Percentiles rank a stretch among this genome's conserved stretches.
Evolutionary conservation across 2,888 invertebrate genomes (phyloP).

Genomic region (Bhutanitis thaidina): DNA sequence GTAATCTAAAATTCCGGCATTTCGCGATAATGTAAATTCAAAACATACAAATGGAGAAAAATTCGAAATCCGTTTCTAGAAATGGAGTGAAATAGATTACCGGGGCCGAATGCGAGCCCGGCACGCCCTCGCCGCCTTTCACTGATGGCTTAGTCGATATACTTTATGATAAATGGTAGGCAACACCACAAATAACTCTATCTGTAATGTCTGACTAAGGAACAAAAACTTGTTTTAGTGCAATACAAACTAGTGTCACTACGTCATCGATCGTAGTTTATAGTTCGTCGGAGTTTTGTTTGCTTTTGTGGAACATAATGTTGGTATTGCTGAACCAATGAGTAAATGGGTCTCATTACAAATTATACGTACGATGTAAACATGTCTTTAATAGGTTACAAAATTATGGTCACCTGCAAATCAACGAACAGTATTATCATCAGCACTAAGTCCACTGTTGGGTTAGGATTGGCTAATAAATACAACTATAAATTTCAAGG

Average conservation of each 20-base stretch:
- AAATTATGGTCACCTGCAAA: too few relatives aligned
- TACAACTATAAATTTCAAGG: too few relatives aligned
- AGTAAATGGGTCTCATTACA: too few relatives aligned
- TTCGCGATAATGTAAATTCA: slow-evolving; percentile 11
- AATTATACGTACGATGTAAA: too few relatives aligned
- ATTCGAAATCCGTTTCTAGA: slow-evolving; percentile 16
- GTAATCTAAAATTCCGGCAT: slow-evolving; percentile 7
- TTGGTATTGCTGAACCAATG: too few relatives aligned
- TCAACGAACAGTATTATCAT: too few relatives aligned
- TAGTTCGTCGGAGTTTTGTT: too few relatives aligned
- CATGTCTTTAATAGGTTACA: too few relatives aligned
- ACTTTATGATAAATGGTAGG: slow-evolving; percentile 18
- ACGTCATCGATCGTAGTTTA: not conserved
- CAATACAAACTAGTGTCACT: not conserved
- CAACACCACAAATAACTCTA: slow-evolving; percentile 16
- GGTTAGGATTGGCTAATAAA: too few relatives aligned
- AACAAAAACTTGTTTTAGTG: not conserved
- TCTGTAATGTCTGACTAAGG: slow-evolving; percentile 2
- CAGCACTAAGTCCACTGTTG: too few relatives aligned
- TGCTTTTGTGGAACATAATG: too few relatives aligned
- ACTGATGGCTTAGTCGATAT: slow-evolving; percentile 20
- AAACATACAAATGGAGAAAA: slow-evolving; percentile 16
- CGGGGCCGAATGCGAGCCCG: slow-evolving; percentile 3
- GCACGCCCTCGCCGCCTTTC: slow-evolving; percentile 18
- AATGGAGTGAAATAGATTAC: slow-evolving; percentile 19